A percentile compares a stretch with the other conserved stretches of the same genome.
Evolutionary conservation across 2,113 vertebrate species (phyloP).

Genomic region (Uria aalge): DNA sequence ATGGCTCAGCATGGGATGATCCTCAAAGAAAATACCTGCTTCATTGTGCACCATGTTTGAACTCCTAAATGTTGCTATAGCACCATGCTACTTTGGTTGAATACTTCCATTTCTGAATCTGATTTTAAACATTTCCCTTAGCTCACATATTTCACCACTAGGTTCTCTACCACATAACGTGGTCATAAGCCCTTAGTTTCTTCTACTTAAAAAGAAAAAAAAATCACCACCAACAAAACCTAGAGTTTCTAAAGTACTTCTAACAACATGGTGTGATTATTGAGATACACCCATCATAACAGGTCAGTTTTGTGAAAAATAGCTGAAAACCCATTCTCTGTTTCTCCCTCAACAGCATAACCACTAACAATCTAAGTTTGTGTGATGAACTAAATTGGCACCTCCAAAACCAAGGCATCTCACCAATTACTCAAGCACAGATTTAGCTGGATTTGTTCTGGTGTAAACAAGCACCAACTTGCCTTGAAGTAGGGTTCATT

Average conservation of each 20-base stretch:
- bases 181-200: neutral
- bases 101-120: neutral
- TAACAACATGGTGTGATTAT: neutral
- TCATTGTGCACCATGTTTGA: neutral
- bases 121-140: neutral
- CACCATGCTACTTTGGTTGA: accelerated
- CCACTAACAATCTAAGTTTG: neutral
- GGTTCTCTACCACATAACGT: neutral
- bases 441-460: neutral
- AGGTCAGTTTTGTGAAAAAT: neutral
- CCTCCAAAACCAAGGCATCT: neutral
- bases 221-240: neutral
- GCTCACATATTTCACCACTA: neutral
- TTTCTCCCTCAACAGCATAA: neutral
- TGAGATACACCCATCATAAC: neutral
- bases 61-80: neutral
- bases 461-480: neutral
- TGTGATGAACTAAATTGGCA: neutral
- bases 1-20: neutral
- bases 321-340: neutral
- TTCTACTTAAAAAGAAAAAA: neutral
- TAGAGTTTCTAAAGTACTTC: neutral
- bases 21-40: neutral
- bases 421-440: neutral
- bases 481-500: neutral